phyloP scores from a whole-genome alignment of 2,797 vertebrate genomes.

The Eutrigla gurnardus region DNA sequence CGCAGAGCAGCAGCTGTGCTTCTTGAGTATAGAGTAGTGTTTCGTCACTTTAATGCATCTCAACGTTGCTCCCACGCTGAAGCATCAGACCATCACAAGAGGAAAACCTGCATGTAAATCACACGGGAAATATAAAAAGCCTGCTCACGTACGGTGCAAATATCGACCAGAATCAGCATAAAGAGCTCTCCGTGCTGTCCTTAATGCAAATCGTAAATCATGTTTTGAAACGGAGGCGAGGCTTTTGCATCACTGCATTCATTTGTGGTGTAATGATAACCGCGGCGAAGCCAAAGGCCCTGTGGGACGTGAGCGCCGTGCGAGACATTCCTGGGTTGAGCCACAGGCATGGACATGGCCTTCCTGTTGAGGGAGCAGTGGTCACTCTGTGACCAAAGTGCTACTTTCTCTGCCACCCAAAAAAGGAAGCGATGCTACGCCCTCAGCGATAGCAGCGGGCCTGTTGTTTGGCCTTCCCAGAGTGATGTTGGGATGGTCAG shows the following conservation, averaged over 20 bases:
- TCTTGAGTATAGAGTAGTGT: not conserved
- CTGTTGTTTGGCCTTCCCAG: constrained; percentile 2
- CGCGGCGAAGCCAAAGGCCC: constrained; percentile 53
- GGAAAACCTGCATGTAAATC: not conserved
- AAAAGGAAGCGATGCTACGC: constrained; percentile 57
- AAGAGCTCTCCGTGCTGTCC: not conserved
- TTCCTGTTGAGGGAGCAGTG: constrained; percentile 58
- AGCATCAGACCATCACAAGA: not conserved
- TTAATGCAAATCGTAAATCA: constrained; percentile 21
- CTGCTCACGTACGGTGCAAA: not conserved
- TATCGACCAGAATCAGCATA: not conserved
- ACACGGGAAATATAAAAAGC: not conserved
- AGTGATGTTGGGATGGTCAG: not conserved
- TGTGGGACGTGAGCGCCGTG: constrained; percentile 39
- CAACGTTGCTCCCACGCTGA: not conserved
- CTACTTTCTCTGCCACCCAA: constrained; percentile 62
- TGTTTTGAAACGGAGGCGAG: constrained; percentile 35
- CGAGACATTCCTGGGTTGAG: constrained; percentile 75
- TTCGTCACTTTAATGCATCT: not conserved
- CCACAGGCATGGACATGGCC: constrained; percentile 68
- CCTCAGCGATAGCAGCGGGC: constrained; percentile 38
- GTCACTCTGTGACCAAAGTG: constrained; percentile 65
- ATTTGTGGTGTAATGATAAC: constrained; percentile 59
- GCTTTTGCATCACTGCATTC: constrained; percentile 30
- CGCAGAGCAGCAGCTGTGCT: not conserved